Evolutionary conservation across 2,797 vertebrate genomes (phyloP).

Genomic region (Chaenodraco wilsoni): DNA sequence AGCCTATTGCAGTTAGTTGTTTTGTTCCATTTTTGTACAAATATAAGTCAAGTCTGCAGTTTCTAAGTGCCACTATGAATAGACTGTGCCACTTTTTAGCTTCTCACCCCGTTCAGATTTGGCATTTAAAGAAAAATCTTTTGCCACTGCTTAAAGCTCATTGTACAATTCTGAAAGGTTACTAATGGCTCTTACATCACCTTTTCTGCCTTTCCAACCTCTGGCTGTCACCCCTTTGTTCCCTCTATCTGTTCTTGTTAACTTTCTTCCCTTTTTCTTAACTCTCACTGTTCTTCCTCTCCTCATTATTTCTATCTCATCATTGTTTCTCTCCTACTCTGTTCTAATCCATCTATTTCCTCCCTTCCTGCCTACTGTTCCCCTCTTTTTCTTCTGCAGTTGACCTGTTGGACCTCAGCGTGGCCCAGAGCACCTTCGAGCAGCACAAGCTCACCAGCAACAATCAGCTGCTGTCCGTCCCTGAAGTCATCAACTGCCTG

Average conservation of each 20-base stretch:
- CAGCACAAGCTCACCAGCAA: conserved; percentile 94
- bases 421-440: conserved; percentile 91
- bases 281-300: background rate
- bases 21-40: conserved; percentile 56
- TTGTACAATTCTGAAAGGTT: conserved; percentile 37
- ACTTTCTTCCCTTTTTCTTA: conserved; percentile 7
- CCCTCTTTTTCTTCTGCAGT: conserved; percentile 75
- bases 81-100: conserved; percentile 36
- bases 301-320: background rate
- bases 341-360: background rate
- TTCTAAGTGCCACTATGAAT: conserved; percentile 47
- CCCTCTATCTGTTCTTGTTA: conserved; percentile 19
- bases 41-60: conserved; percentile 46
- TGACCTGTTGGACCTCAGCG: conserved; percentile 92
- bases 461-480: conserved; percentile 89
- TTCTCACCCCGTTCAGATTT: conserved; percentile 29
- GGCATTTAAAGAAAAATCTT: conserved; percentile 33
- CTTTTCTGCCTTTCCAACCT: conserved; percentile 5
- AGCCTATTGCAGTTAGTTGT: conserved; percentile 31
- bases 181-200: conserved; percentile 20
- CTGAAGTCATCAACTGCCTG: conserved; percentile 94
- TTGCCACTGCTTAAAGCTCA: conserved; percentile 29
- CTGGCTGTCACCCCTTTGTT: background rate
- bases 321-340: background rate
- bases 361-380: background rate